Evolutionary conservation across 2,797 vertebrate species (phyloP), one percentile per base, ranked within the genome.

Genomic region (Dallia pectoralis): DNA sequence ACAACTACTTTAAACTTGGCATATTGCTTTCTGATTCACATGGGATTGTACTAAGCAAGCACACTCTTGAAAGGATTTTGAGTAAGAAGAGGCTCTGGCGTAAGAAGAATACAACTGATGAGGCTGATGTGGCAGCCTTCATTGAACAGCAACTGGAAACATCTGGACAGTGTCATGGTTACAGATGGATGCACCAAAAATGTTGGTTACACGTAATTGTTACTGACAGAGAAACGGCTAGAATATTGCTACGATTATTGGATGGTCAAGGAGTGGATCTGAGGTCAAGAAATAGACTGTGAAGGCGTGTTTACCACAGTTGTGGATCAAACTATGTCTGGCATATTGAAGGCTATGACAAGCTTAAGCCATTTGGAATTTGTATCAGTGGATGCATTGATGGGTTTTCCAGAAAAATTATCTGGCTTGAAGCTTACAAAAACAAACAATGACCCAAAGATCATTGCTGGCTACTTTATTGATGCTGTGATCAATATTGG

Each of bases 361-460:
- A 36, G 7, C 33, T 36, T 36, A 36, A 36, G 33, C 33, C 33
- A 36, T 36, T 36, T 36, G 33, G 33, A 36, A 36, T 36, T 36
- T 3, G 3, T 3, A 36, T 36, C 33, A 36, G 33, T 36, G 33
- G 33, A 36, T 36, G 33, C 33, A 36, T 7, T 36, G 3, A 36
- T 36, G 7, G 33, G 33, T 36, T 36, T 36, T 36, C 33, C 33
- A 36, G 7, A 7, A 36, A 36, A 7, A 36, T 36, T 3, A 79
- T 79, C 16, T 79, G 78, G 71, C 47, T 79, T 40, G 69, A 78
- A 33, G 65, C 69, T 18, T 71, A 63, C 18, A 74, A 63, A n/a
- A 71, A 75, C 73, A 11, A 77, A 80, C 36, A 73, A 56, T 68
- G 40, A 71, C 44, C 74, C 74, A 62, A 25, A 40, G 44, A 27